phyloP scores from a whole-genome alignment of 2,113 vertebrate species.

The Microtus oregoni region DNA sequence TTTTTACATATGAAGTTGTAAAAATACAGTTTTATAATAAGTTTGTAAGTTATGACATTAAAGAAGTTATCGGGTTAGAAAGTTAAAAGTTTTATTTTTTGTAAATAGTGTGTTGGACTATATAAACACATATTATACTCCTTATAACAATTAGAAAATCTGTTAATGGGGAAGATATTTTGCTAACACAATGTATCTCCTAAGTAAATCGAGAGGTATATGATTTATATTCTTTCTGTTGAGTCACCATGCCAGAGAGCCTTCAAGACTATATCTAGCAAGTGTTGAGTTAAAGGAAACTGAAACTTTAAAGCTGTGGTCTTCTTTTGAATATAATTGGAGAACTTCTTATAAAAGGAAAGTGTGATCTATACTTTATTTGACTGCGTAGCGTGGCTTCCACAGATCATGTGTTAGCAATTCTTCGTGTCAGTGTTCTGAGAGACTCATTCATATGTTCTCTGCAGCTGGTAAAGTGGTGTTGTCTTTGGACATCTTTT shows the following conservation, averaged over 20 bases:
- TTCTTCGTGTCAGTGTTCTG: background rate
- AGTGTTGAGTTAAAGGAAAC: background rate
- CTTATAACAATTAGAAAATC: slow-evolving; percentile 31
- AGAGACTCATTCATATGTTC: background rate
- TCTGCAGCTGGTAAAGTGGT: background rate
- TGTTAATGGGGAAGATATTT: slow-evolving; percentile 16
- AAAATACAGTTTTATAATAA: background rate
- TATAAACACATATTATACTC: background rate
- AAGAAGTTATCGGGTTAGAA: background rate
- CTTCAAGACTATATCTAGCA: background rate
- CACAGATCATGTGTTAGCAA: background rate
- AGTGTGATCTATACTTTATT: background rate
- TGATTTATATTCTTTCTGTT: slow-evolving; percentile 2
- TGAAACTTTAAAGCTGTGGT: background rate
- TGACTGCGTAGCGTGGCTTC: background rate
- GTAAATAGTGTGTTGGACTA: slow-evolving; percentile 4
- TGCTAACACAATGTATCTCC: slow-evolving; percentile 21
- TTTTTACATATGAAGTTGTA: background rate
- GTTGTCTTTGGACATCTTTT: background rate
- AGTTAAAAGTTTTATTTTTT: background rate
- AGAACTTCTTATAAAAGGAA: background rate
- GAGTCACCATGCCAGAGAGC: background rate
- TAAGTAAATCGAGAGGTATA: background rate
- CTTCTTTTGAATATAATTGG: background rate
- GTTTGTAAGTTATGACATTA: background rate